Conservation (phyloP, 2,797 vertebrate genomes). For the Sebastes glaucus region DNA sequence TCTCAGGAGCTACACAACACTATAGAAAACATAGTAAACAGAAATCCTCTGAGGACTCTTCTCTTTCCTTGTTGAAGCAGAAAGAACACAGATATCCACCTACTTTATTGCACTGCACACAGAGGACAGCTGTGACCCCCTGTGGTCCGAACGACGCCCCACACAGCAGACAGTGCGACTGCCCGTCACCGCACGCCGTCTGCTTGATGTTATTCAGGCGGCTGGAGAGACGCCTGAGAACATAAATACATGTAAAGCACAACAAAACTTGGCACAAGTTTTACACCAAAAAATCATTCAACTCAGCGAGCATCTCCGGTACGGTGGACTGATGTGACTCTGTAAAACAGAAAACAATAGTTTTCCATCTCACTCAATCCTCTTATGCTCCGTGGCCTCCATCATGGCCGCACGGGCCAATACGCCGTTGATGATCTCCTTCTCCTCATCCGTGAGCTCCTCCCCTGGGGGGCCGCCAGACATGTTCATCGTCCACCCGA, state of each 20-base stretch:
- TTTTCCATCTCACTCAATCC: constrained; percentile 86
- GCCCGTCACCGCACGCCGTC: constrained; percentile 90
- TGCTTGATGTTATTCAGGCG: constrained; percentile 90
- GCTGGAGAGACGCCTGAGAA: constrained; percentile 88
- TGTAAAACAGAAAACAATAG: constrained; percentile 11
- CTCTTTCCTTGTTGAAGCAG: not conserved
- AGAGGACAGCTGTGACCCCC: constrained; percentile 87
- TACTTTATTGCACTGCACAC: constrained; percentile 95
- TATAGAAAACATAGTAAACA: not conserved
- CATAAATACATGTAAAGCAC: not conserved
- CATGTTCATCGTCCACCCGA: constrained; percentile 53
- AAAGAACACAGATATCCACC: not conserved
- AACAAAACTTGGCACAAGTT: not conserved
- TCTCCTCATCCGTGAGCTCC: constrained; percentile 95
- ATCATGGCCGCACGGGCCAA: constrained; percentile 92
- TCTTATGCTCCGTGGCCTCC: constrained; percentile 91
- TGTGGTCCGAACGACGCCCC: constrained; percentile 86
- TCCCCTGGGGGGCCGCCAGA: constrained; percentile 67
- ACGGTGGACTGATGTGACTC: not conserved
- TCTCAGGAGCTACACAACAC: not conserved
- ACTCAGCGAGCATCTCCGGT: not conserved
- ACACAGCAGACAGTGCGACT: constrained; percentile 90
- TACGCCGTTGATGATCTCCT: constrained; percentile 94
- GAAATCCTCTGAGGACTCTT: not conserved
- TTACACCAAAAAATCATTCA: not conserved